Evolutionary conservation across 2,888 invertebrate genomes (phyloP).

Genomic region (Eilema caniola): DNA sequence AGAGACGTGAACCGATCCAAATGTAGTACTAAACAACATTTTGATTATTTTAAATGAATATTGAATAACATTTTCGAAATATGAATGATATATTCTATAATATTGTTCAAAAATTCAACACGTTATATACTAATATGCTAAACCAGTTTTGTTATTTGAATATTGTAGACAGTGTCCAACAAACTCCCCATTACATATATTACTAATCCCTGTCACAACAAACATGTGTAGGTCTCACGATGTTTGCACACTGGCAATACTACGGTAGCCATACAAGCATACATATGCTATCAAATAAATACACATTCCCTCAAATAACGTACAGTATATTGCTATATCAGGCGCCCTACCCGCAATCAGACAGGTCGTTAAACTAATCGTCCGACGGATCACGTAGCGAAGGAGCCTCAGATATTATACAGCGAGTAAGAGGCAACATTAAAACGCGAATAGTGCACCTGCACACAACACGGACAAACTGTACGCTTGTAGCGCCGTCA

Average conservation of each 20-base stretch:
- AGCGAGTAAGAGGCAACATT: conserved; percentile 10
- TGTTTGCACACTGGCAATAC: neutral
- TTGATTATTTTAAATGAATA: no score
- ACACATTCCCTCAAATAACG: neutral
- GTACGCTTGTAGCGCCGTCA: conserved; percentile 38
- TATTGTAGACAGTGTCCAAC: neutral
- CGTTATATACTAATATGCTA: no score
- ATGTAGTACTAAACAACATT: no score
- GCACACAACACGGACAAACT: conserved; percentile 44
- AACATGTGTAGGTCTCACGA: neutral
- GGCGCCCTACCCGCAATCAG: neutral
- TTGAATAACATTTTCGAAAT: no score
- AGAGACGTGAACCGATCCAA: no score
- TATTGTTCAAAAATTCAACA: no score
- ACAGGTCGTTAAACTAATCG: neutral
- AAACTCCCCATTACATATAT: neutral
- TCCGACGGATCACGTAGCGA: conserved; percentile 1
- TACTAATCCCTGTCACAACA: neutral
- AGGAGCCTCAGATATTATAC: neutral
- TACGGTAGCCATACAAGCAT: neutral
- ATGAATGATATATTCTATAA: no score
- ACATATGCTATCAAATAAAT: neutral
- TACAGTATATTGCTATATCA: neutral
- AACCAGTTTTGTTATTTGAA: neutral
- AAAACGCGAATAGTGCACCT: conserved; percentile 29